These are phyloP conservation scores for Porites evermanni DNA, from an alignment of 92 coral and sea anemone genomes.

Conservation along the genomic window DNA sequence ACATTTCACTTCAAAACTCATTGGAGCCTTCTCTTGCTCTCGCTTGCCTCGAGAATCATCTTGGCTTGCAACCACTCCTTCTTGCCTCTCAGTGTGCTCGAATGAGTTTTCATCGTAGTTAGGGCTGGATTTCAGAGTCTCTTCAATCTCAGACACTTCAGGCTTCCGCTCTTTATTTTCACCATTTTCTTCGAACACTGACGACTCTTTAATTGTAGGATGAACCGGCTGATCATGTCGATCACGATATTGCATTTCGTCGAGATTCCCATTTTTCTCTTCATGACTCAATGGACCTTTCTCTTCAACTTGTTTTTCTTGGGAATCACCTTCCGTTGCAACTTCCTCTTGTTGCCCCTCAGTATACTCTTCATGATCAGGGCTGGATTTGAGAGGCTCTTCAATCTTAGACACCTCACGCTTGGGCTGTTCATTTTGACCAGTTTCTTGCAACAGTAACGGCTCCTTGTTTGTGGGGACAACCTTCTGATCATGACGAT, in stretches of 20 bases:
- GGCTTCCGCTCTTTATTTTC: no score
- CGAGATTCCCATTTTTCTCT: background rate
- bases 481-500: no score
- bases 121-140: no score
- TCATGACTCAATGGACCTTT: background rate
- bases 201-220: background rate
- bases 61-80: background rate
- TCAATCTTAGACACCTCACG: no score
- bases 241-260: background rate
- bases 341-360: background rate
- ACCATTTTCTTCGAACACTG: background rate
- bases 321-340: background rate
- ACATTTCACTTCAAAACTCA: no score
- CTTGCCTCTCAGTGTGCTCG: background rate
- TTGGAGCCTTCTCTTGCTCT: no score
- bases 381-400: no score
- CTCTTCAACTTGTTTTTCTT: background rate
- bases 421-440: no score
- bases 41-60: no score
- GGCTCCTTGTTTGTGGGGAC: background rate
- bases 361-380: background rate
- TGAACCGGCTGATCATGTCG: no score
- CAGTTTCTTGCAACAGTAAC: background rate
- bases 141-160: no score
- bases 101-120: background rate